A percentile compares a stretch with the other conserved stretches of the same genome.
phyloP scores from a whole-genome alignment of 2,113 vertebrate genomes.

The Cochlearius cochlearius region DNA sequence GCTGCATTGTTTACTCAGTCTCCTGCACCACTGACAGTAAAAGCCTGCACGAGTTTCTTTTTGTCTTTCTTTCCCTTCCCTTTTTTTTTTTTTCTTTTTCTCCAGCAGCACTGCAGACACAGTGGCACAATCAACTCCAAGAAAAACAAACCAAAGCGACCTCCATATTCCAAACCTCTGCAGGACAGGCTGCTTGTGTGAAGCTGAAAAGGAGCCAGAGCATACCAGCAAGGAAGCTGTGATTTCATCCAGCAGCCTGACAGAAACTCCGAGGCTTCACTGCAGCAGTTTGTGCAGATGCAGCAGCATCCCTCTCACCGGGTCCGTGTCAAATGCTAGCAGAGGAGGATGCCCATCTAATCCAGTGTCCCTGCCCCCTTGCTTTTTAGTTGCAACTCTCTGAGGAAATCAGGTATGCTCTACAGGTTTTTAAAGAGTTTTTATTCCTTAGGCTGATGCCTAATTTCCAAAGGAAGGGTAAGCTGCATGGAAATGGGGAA shows the following conservation, averaged over 20 bases:
- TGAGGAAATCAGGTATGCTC: constrained; percentile 30
- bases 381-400: not conserved
- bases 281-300: constrained; percentile 32
- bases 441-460: not conserved
- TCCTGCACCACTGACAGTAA: not conserved
- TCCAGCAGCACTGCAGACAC: not conserved
- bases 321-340: not conserved
- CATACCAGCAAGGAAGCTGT: not conserved
- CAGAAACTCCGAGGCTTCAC: not conserved
- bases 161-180: not conserved
- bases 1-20: not conserved
- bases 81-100: not conserved
- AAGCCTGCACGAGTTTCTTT: not conserved
- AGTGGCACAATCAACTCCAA: not conserved
- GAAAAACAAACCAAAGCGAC: not conserved
- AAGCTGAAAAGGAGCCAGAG: constrained; percentile 62
- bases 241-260: constrained; percentile 13
- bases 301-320: not conserved
- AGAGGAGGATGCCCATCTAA: not conserved
- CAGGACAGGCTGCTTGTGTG: not conserved
- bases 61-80: not conserved
- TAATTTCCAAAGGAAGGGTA: not conserved
- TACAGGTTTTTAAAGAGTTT: not conserved
- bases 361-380: not conserved
- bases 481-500: not conserved